Percentiles rank a stretch among this genome's conserved stretches.
phyloP scores from a whole-genome alignment of 2,797 vertebrate species.

The Schizopygopsis pylzovi region DNA sequence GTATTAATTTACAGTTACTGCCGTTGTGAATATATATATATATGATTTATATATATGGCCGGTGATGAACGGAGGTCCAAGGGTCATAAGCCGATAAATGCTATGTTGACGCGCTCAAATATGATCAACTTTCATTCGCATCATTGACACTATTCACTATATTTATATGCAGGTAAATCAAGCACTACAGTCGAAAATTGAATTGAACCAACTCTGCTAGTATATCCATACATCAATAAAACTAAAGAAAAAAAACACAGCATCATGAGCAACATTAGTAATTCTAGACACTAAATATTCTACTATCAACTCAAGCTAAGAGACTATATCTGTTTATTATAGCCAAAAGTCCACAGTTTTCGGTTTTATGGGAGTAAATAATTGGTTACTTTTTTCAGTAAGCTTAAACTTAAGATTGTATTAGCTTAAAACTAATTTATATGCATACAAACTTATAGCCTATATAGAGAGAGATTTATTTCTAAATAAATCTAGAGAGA shows the following conservation, averaged over 20 bases:
- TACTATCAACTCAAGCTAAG: not conserved
- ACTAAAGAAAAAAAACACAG: not conserved
- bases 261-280: not conserved
- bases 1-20: not conserved
- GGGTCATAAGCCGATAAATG: not conserved
- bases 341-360: not conserved
- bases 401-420: not conserved
- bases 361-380: not conserved
- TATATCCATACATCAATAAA: conserved; percentile 65
- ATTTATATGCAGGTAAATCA: conserved; percentile 34
- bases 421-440: not conserved
- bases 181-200: conserved; percentile 67
- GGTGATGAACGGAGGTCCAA: not conserved
- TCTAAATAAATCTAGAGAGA: not conserved
- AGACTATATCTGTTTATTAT: not conserved
- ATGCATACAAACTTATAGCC: not conserved
- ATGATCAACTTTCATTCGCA: not conserved
- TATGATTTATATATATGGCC: not conserved
- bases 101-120: not conserved
- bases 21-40: not conserved
- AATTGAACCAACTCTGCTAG: conserved; percentile 54
- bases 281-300: not conserved
- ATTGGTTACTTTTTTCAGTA: not conserved
- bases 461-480: not conserved
- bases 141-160: not conserved